phyloP scores from a whole-genome alignment of 1,140 invertebrate species.

The Temnothorax nylanderi region DNA sequence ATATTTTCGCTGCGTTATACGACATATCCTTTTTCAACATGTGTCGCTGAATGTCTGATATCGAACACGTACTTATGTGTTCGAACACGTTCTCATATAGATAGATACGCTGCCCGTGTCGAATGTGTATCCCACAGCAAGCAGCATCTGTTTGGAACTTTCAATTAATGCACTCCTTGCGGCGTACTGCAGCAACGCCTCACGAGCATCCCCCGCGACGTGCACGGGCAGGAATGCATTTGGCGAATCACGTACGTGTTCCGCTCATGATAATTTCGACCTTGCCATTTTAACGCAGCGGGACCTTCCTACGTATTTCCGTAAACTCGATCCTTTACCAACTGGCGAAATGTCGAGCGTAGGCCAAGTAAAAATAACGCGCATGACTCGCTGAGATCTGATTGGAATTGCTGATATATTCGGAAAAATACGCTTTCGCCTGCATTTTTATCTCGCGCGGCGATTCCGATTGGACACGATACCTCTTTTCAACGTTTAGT shows the following conservation, averaged over 20 bases:
- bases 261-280: constrained; percentile 40
- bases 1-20: not conserved
- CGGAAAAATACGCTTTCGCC: constrained; percentile 1
- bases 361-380: constrained; percentile 43
- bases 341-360: constrained; percentile 39
- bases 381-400: constrained; percentile 13
- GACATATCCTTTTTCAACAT: not conserved
- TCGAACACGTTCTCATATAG: not conserved
- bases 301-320: constrained; percentile 40
- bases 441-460: constrained; percentile 21
- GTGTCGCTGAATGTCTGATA: not conserved
- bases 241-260: constrained; percentile 16
- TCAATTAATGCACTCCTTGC: constrained; percentile 64
- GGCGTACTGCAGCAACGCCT: not conserved
- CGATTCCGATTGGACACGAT: not conserved
- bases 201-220: not conserved
- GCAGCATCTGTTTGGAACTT: constrained; percentile 54
- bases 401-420: constrained; percentile 42
- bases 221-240: not conserved
- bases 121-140: constrained; percentile 38
- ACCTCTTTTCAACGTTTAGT: constrained; percentile 4
- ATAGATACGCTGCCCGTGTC: not conserved
- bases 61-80: not conserved
- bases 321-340: constrained; percentile 1
- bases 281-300: constrained; percentile 42